Evolutionary conservation across 2,113 vertebrate genomes (phyloP), one percentile per base, ranked within the genome.

Genomic region (Hippolais icterina): DNA sequence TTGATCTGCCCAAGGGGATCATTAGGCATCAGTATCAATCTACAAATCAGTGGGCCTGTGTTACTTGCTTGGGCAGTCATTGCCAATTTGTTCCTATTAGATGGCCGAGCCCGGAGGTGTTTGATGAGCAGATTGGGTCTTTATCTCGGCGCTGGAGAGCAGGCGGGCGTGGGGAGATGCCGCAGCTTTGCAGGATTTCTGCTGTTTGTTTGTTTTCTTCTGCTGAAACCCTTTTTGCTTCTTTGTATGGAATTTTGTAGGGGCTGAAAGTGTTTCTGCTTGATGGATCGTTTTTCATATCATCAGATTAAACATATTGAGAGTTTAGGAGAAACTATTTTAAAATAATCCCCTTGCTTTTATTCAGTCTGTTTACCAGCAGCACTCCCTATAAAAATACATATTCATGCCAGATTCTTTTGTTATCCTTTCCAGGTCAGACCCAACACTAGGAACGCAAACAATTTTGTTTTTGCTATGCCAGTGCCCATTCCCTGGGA

Each of bases 11-110:
- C 99, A 99, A 98, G 98, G 99, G 99, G 99, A 99, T 99, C 99
- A 99, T 99, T 99, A 99, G 99, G 98, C 99, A 99, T 99, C 99
- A 98, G 98, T 99, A 99, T 99, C 99, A 99, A 99, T 99, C 99
- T 99, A 99, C 99, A 99, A 98, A 99, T 99, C 98, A 98, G 97
- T 98, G 98, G 98, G 97, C 98, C 98, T 98, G 98, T 98, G 98
- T 98, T 98, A 98, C 98, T 98, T 97, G 98, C 98, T 98, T 94
- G 98, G 99, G 98, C 98, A 99, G 99, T 99, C 99, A 99, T 99
- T 99, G 99, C 98, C 99, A 99, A 99, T 99, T 99, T 99, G 99
- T 99, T 99, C 99, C 99, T 98, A 99, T 99, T 99, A 99, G 98
- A 99, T 98, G 98, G 97, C 94, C 96, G 95, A 98, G 98, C 98